Evolutionary conservation across 2,888 invertebrate genomes (phyloP).

Genomic region (Eupithecia pulchellata): DNA sequence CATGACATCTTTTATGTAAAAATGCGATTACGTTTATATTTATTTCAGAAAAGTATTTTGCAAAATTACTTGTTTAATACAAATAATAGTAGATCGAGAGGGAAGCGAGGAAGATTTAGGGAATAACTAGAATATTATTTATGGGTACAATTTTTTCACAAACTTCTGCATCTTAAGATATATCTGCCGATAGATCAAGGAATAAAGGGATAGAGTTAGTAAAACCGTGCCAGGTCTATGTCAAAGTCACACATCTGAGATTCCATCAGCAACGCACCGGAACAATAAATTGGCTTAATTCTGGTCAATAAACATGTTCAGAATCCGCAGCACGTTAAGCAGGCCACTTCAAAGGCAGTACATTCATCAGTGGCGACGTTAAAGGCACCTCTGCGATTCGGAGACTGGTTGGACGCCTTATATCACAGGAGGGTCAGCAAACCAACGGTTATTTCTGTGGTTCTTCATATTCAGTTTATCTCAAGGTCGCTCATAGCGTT

Average conservation of each 20-base stretch:
- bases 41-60: too few species aligned
- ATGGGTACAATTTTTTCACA: neutral
- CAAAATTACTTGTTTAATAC: too few species aligned
- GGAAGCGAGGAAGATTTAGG: too few species aligned
- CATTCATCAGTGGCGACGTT: constrained; percentile 20
- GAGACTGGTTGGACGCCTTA: constrained; percentile 20
- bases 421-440: neutral
- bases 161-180: too few species aligned
- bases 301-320: constrained; percentile 9
- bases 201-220: neutral
- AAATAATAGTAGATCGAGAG: too few species aligned
- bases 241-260: neutral
- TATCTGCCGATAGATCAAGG: neutral
- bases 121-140: neutral
- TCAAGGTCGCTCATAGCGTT: neutral
- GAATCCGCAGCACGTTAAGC: constrained; percentile 10
- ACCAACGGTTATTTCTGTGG: neutral
- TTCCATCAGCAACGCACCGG: neutral
- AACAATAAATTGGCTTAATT: constrained; percentile 7
- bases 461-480: neutral
- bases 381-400: constrained; percentile 18
- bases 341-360: constrained; percentile 14
- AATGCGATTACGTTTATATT: too few species aligned
- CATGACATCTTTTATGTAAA: too few species aligned
- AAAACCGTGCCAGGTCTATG: neutral